phyloP scores from a whole-genome alignment of 2,888 invertebrate species.

The Phymatocera aterrima region DNA sequence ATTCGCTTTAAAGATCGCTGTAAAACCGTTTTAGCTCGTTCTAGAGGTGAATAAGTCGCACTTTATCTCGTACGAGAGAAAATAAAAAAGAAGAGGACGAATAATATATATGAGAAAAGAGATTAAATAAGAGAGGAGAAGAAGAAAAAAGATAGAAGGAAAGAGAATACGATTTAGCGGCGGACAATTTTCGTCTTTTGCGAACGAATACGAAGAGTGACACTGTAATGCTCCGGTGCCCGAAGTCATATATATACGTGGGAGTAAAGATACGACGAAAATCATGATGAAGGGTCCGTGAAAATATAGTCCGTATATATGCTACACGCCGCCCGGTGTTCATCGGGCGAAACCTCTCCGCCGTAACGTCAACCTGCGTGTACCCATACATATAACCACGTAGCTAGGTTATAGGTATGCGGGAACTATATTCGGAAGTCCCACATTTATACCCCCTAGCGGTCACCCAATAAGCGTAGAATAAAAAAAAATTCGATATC shows the following conservation, averaged over 20 bases:
- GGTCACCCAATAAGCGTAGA: slow-evolving; percentile 34
- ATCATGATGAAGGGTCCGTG: not conserved
- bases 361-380: too few relatives aligned
- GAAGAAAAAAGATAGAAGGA: not conserved
- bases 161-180: slow-evolving; percentile 16
- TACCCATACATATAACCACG: slow-evolving; percentile 28
- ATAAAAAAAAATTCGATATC: slow-evolving; percentile 37
- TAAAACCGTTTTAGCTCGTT: not conserved
- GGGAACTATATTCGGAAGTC: slow-evolving; percentile 38
- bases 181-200: slow-evolving; percentile 8
- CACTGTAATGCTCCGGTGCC: not conserved
- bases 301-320: not conserved
- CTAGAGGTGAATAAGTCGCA: not conserved
- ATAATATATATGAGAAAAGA: not conserved
- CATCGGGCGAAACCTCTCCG: slow-evolving; percentile 12
- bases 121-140: not conserved
- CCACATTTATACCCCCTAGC: slow-evolving; percentile 42
- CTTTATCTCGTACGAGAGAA: not conserved
- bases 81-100: not conserved
- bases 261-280: not conserved
- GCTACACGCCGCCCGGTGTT: not conserved
- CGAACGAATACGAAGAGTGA: not conserved
- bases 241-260: not conserved
- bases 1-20: not conserved
- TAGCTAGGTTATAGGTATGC: not conserved